phyloP scores from a whole-genome alignment of 2,888 invertebrate genomes.

The Tenodera sinensis region DNA sequence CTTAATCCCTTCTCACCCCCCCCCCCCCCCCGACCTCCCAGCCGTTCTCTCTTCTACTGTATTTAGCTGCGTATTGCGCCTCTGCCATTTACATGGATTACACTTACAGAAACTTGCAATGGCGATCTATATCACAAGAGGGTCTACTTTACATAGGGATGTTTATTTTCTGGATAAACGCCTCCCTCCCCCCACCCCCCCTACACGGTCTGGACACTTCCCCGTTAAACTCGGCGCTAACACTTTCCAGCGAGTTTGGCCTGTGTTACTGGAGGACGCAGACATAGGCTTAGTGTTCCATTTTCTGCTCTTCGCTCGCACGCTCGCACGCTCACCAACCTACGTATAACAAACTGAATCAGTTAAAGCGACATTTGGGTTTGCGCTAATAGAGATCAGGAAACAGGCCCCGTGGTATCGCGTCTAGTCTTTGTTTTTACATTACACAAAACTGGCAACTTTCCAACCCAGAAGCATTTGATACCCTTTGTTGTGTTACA shows the following conservation, averaged over 20 bases:
- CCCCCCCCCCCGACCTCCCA: background rate
- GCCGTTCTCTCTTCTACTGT: background rate
- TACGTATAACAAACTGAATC: background rate
- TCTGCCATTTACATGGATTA: conserved; percentile 10
- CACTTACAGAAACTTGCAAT: background rate
- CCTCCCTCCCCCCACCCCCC: background rate
- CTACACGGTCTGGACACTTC: background rate
- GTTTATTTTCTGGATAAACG: conserved; percentile 11
- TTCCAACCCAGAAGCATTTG: no score
- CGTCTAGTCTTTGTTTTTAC: no score
- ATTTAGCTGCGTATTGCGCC: background rate
- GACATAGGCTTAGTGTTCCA: background rate
- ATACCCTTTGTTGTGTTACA: no score
- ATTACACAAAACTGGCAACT: no score
- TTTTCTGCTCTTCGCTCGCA: background rate
- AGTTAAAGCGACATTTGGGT: background rate
- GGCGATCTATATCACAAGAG: conserved; percentile 2
- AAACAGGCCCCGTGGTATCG: no score
- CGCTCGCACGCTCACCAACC: no score
- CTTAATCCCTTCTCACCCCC: background rate
- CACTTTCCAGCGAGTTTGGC: background rate
- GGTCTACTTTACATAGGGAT: conserved; percentile 8
- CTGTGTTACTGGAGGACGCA: background rate
- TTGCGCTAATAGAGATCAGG: background rate
- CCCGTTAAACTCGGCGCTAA: background rate